Conservation (phyloP, 2,797 vertebrate species). For the Cirrhinus molitorella region DNA sequence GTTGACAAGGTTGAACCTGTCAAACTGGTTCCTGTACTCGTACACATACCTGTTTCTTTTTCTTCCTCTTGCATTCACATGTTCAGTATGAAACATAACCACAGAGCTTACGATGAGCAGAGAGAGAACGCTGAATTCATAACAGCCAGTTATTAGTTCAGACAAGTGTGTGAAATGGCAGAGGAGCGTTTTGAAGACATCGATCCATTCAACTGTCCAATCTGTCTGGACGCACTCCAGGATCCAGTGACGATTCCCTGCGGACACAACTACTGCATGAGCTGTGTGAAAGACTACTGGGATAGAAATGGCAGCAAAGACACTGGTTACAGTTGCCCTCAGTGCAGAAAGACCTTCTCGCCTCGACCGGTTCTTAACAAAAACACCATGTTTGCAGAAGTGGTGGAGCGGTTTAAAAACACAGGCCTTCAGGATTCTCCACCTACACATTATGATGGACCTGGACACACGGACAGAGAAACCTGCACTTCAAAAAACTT, state of each 20-base stretch:
- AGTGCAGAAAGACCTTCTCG: constrained; percentile 54
- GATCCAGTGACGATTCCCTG: constrained; percentile 58
- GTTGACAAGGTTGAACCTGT: constrained; percentile 31
- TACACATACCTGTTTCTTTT: background rate
- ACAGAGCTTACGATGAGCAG: constrained; percentile 4
- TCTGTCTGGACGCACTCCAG: constrained; percentile 51
- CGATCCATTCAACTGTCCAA: constrained; percentile 41
- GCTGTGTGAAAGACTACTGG: constrained; percentile 57
- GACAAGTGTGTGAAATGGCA: constrained; percentile 31
- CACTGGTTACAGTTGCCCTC: constrained; percentile 44
- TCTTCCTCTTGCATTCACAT: background rate
- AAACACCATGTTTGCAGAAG: constrained; percentile 59
- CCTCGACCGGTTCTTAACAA: constrained; percentile 54
- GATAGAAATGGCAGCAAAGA: constrained; percentile 19
- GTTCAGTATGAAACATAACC: constrained; percentile 1
- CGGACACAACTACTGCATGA: constrained; percentile 61
- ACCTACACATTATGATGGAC: background rate
- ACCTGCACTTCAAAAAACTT: constrained; percentile 17
- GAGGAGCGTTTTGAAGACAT: constrained; percentile 1
- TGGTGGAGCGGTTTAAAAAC: constrained; percentile 57
- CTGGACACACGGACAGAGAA: background rate
- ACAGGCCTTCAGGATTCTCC: constrained; percentile 45
- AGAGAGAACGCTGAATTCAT: background rate
- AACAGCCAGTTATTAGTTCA: background rate
- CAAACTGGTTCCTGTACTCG: constrained; percentile 37